A percentile compares a stretch with the other conserved stretches of the same genome.
Conservation (phyloP, 1,140 invertebrate species). For the Drosophila subpulchrella region DNA sequence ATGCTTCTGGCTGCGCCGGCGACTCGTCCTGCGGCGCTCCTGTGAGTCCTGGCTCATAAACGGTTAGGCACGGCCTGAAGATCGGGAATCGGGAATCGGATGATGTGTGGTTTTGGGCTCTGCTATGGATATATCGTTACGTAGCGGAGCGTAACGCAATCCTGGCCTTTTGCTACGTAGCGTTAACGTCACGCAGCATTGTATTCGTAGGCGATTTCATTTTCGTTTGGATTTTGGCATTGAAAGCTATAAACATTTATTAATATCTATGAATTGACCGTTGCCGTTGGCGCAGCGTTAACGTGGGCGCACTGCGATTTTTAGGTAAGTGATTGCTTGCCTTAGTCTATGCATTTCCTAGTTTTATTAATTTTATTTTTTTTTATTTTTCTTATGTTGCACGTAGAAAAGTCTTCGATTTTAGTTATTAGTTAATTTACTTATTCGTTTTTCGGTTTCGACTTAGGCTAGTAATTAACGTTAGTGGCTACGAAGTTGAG, state of each 20-base stretch:
- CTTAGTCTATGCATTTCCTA: slow-evolving; percentile 65
- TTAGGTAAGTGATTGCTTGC: slow-evolving; percentile 28
- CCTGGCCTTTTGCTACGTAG: slow-evolving; percentile 62
- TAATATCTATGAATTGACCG: slow-evolving; percentile 68
- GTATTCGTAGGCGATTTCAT: slow-evolving; percentile 82
- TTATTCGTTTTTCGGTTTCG: neutral
- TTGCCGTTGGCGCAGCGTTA: slow-evolving; percentile 56
- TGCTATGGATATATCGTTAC: slow-evolving; percentile 49
- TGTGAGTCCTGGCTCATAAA: slow-evolving; percentile 56
- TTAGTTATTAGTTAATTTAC: slow-evolving; percentile 16
- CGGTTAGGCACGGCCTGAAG: neutral
- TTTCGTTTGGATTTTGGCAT: slow-evolving; percentile 81
- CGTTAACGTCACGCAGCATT: slow-evolving; percentile 67
- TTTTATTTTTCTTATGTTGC: slow-evolving; percentile 36
- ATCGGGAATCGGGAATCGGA: slow-evolving; percentile 13
- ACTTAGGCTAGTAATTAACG: slow-evolving; percentile 40
- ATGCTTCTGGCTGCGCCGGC: slow-evolving; percentile 51
- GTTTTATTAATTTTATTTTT: slow-evolving; percentile 9
- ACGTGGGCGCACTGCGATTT: slow-evolving; percentile 62
- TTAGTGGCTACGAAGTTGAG: slow-evolving; percentile 38
- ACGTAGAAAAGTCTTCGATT: slow-evolving; percentile 61
- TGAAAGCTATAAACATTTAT: slow-evolving; percentile 80
- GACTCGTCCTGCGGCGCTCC: slow-evolving; percentile 32
- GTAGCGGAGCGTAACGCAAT: slow-evolving; percentile 61
- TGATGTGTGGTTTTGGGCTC: neutral